Percentiles rank a stretch among this genome's conserved stretches.
Evolutionary conservation across 2,888 invertebrate genomes (phyloP).

Genomic region (Ochropleura leucogaster): DNA sequence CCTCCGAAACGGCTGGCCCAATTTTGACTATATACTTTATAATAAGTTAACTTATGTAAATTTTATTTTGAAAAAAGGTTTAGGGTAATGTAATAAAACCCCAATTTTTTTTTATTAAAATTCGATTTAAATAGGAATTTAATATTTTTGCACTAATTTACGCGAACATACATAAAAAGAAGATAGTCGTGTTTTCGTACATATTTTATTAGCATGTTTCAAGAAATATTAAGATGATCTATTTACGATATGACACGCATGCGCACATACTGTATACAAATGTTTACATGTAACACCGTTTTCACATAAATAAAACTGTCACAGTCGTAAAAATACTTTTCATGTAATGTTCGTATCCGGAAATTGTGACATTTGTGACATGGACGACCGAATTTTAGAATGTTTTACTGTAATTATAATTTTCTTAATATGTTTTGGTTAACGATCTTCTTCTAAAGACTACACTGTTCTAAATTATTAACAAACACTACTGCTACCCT

Average conservation of each 20-base stretch:
- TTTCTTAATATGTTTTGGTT: neutral
- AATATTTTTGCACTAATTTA: too few relatives aligned
- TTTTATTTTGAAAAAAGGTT: too few relatives aligned
- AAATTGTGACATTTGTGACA: neutral
- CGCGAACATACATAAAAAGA: neutral
- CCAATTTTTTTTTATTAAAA: too few relatives aligned
- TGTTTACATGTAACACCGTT: too few relatives aligned
- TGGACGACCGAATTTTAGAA: neutral
- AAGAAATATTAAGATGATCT: conserved; percentile 3
- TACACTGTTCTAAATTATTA: neutral
- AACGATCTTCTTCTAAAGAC: neutral
- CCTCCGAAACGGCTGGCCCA: too few relatives aligned
- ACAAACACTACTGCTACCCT: too few relatives aligned
- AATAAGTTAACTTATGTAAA: too few relatives aligned
- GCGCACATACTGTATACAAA: neutral
- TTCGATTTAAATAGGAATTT: too few relatives aligned
- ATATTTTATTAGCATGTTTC: neutral
- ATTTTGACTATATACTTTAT: too few relatives aligned
- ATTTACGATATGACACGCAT: conserved; percentile 1
- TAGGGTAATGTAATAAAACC: too few relatives aligned
- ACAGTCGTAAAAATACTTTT: conserved; percentile 3
- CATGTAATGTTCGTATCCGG: conserved; percentile 3
- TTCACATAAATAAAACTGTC: conserved; percentile 13
- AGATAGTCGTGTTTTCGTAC: neutral
- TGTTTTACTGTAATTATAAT: neutral